These are phyloP conservation scores for Molorchus minor DNA, from an alignment of 2,888 invertebrate species.

Conservation along the genomic window DNA sequence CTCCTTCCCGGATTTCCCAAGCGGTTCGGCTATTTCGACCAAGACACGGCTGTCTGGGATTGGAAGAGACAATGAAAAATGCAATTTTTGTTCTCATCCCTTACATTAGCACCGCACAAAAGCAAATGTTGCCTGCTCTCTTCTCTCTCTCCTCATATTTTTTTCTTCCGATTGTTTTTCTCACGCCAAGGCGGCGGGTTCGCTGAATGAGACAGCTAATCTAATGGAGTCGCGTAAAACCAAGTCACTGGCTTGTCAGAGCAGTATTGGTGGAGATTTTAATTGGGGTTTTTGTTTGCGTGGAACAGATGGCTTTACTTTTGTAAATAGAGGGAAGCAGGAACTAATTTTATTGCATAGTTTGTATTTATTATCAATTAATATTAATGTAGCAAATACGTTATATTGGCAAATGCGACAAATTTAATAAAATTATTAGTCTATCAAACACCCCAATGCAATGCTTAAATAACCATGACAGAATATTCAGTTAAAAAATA, in stretches of 20 bases:
- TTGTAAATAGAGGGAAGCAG: too few relatives aligned
- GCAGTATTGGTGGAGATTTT: not conserved
- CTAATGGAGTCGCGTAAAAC: conserved; percentile 13
- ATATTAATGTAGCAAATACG: too few relatives aligned
- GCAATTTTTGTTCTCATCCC: conserved; percentile 41
- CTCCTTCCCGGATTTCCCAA: conserved; percentile 32
- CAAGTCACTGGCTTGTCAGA: conserved; percentile 10
- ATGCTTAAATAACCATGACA: too few relatives aligned
- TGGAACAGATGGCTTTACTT: too few relatives aligned
- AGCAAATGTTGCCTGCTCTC: conserved; percentile 37
- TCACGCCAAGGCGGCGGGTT: not conserved
- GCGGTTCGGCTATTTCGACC: conserved; percentile 15
- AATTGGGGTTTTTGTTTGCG: not conserved
- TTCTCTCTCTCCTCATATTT: too few relatives aligned
- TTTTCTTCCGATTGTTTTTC: conserved; percentile 17
- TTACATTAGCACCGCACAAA: conserved; percentile 37
- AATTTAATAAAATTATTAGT: too few relatives aligned
- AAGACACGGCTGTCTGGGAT: conserved; percentile 19
- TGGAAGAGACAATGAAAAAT: conserved; percentile 40
- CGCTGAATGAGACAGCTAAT: conserved; percentile 20
- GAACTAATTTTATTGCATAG: too few relatives aligned
- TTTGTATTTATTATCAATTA: too few relatives aligned
- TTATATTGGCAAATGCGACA: too few relatives aligned
- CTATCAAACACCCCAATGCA: too few relatives aligned
- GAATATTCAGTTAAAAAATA: too few relatives aligned